Percentiles rank a stretch among this genome's conserved stretches.
These are phyloP conservation scores for Nebria ingens DNA, from an alignment of 1,140 invertebrate species.

Conservation along the genomic window DNA sequence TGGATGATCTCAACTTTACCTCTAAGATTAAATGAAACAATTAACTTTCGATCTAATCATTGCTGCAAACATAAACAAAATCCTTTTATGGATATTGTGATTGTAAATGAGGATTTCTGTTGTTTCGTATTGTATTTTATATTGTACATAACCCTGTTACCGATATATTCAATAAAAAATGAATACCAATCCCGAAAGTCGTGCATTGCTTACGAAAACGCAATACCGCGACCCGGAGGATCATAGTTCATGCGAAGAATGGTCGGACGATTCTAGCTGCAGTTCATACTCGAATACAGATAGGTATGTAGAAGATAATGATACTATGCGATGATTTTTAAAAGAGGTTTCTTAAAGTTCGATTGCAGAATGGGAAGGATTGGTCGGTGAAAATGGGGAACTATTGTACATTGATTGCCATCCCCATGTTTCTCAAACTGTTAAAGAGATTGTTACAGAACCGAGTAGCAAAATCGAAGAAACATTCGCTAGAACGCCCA, in stretches of 20 bases:
- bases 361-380: constrained; percentile 33
- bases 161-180: no score
- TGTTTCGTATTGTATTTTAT: no score
- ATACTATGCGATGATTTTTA: not conserved
- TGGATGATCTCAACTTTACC: not conserved
- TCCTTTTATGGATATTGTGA: no score
- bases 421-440: constrained; percentile 31
- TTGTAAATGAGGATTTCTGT: no score
- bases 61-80: no score
- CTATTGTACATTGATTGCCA: constrained; percentile 32
- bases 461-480: constrained; percentile 12
- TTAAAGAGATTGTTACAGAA: constrained; percentile 16
- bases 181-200: not conserved
- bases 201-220: not conserved
- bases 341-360: constrained; percentile 23
- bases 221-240: not conserved
- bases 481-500: constrained; percentile 23
- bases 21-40: no score
- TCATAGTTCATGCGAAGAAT: constrained; percentile 19
- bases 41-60: no score
- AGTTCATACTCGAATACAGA: constrained; percentile 26
- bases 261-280: constrained; percentile 22
- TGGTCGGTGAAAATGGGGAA: constrained; percentile 29
- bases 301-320: constrained; percentile 19
- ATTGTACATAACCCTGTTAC: no score